Conservation (phyloP, 2,113 vertebrate genomes). For the Sinocyclocheilus maitianheensis region DNA sequence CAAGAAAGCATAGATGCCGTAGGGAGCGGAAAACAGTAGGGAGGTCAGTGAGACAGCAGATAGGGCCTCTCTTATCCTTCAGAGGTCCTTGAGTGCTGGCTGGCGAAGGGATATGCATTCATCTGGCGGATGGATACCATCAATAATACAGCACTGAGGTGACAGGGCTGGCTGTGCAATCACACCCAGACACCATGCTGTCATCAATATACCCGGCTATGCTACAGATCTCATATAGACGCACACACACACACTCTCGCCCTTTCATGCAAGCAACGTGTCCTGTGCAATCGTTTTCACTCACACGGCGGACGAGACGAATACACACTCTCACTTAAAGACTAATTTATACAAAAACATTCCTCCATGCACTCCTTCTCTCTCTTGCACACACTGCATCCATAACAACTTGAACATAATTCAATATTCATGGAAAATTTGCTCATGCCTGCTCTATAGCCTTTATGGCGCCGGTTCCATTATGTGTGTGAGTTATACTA, state of each 20-base stretch:
- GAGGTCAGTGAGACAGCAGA: conserved; percentile 68
- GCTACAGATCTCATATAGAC: conserved; percentile 44
- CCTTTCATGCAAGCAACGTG: conserved; percentile 37
- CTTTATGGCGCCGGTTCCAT: conserved; percentile 53
- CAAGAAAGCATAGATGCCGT: conserved; percentile 10
- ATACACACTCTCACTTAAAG: conserved; percentile 51
- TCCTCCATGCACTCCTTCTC: conserved; percentile 42
- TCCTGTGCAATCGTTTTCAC: conserved; percentile 41
- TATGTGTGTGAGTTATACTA: conserved; percentile 56
- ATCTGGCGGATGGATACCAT: conserved; percentile 79
- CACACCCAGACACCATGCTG: conserved; percentile 73
- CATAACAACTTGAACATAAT: conserved; percentile 60
- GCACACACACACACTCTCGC: conserved; percentile 48
- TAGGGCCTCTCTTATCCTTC: conserved; percentile 74
- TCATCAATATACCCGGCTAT: conserved; percentile 75
- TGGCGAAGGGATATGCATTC: conserved; percentile 78
- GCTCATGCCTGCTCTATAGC: conserved; percentile 54
- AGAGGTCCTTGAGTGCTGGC: conserved; percentile 75
- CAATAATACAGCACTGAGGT: conserved; percentile 73
- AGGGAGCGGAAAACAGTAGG: conserved; percentile 34
- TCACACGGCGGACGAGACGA: conserved; percentile 42
- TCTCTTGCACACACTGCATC: conserved; percentile 50
- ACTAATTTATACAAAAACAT: conserved; percentile 60
- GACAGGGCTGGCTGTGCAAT: conserved; percentile 73
- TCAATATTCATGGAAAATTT: conserved; percentile 60